Evolutionary conservation across 1,140 invertebrate genomes (phyloP), one percentile per base, ranked within the genome.

Genomic region (Antheraea pernyi): DNA sequence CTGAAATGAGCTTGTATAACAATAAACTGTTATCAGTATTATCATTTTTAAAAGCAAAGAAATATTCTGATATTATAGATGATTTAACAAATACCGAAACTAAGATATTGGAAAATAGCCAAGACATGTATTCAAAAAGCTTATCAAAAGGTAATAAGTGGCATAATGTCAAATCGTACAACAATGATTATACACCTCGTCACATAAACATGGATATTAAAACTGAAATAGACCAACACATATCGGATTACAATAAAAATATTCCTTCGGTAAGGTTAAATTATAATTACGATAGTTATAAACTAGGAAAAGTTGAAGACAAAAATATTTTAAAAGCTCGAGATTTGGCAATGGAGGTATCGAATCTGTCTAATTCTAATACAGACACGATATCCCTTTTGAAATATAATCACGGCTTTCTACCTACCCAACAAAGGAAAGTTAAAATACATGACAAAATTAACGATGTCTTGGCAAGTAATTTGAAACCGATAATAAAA

Each of bases 81-180:
- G 69, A 80, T 53, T 70, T 74, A n/a, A 9, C 62, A 63, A 74
- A 68, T 0, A 58, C 30, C 59, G 72, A 78, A 7, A 69, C 76
- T 6, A 79, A 74, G 60, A 73, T 63, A 59, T 63, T 19, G 19
- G 19, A 59, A 22, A 71, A 70, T 36, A 73, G 60, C 18, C 46
- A 53, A 53, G 76, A 86, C 19, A 75, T 85, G 58, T 86, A 83
- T 65, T 75, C 79, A 0, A 83, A 80, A 73, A 89, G 78, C 75
- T 67, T 88, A 69, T 78, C 81, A 60, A 79, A 74, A 63, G 77
- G 68, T 4, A 85, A 85, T 73, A 88, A 90, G 73, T 89, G 89
- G 89, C 86, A 86, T 67, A 89, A 89, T 72, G 75, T 85, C 11
- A 89, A 87, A 70, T 79, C 86, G 19, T 88, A 85, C 65, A 88